A percentile compares a stretch with the other conserved stretches of the same genome.
These are phyloP conservation scores for Pseudopipra pipra DNA, from an alignment of 2,113 vertebrate species.

Conservation along the genomic window DNA sequence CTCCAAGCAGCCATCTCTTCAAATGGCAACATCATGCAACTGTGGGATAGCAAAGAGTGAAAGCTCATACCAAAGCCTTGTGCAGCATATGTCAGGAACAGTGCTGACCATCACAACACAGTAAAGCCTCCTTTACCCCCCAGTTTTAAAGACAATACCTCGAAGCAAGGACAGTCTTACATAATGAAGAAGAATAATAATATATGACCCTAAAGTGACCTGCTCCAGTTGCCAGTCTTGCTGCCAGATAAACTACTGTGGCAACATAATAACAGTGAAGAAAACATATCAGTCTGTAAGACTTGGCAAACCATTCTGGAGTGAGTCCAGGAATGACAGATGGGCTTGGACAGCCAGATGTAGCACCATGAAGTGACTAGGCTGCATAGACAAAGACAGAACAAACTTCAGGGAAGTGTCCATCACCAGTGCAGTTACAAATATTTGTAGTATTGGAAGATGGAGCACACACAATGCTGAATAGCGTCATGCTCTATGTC, in stretches of 20 bases:
- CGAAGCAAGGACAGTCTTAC: not conserved
- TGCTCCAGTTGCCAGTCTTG: not conserved
- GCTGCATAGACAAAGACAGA: not conserved
- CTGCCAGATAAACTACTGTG: not conserved
- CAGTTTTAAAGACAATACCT: not conserved
- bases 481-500: not conserved
- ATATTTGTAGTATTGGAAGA: not conserved
- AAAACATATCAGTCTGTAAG: not conserved
- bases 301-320: constrained; percentile 13
- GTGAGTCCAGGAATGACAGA: not conserved
- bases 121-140: not conserved
- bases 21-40: not conserved
- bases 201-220: not conserved
- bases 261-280: not conserved
- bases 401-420: not conserved
- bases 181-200: not conserved
- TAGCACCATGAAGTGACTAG: not conserved
- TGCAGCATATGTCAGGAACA: not conserved
- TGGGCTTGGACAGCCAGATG: not conserved
- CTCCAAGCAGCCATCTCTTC: not conserved
- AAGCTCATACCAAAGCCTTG: not conserved
- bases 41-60: not conserved
- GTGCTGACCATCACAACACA: not conserved
- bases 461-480: not conserved
- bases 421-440: not conserved